Percentiles rank a stretch among this genome's conserved stretches.
Evolutionary conservation across 2,113 vertebrate species (phyloP).

Genomic region (Haliaeetus leucogaster): DNA sequence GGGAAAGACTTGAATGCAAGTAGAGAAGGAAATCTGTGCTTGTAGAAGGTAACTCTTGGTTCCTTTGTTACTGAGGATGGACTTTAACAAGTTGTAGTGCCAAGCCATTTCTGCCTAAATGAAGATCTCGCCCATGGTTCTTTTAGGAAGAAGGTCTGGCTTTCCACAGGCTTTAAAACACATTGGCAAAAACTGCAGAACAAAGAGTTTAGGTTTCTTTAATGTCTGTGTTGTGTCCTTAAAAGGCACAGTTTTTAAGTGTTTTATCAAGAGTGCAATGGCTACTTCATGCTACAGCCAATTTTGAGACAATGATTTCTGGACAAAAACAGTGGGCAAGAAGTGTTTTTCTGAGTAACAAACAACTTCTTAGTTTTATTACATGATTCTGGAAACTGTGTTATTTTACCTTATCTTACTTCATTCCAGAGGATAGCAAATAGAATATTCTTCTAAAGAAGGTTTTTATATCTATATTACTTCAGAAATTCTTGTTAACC

Average conservation of each 20-base stretch:
- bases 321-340: background rate
- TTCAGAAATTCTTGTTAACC: background rate
- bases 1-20: background rate
- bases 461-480: background rate
- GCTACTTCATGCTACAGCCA: background rate
- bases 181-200: background rate
- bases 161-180: background rate
- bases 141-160: background rate
- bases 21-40: background rate
- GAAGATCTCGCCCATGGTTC: background rate
- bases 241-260: background rate
- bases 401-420: background rate
- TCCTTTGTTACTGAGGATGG: background rate
- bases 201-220: background rate
- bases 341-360: background rate
- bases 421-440: background rate
- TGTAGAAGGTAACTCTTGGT: background rate
- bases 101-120: background rate
- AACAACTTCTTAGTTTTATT: background rate
- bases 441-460: background rate
- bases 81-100: background rate
- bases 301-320: background rate
- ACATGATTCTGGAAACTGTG: background rate
- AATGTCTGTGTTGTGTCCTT: background rate
- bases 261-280: background rate